These are phyloP conservation scores for Empidonax traillii DNA, from an alignment of 2,113 vertebrate genomes.

Conservation along the genomic window DNA sequence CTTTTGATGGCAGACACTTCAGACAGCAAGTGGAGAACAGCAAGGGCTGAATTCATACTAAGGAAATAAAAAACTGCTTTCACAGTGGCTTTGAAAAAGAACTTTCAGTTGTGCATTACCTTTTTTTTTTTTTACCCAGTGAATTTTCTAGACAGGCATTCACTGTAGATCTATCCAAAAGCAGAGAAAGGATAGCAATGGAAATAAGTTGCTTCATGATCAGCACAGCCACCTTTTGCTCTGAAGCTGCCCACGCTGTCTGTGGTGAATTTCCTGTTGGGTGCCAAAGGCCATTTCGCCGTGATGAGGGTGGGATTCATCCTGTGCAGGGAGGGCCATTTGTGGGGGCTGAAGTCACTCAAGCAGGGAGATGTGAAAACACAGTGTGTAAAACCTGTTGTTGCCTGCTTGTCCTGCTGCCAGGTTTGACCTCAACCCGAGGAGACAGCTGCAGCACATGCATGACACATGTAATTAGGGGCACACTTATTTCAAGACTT, in stretches of 20 bases:
- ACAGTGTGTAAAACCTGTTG: neutral
- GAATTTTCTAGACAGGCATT: neutral
- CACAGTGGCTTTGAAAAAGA: neutral
- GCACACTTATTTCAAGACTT: neutral
- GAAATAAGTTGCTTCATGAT: neutral
- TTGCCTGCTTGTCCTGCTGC: neutral
- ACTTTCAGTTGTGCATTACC: neutral
- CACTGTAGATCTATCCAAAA: neutral
- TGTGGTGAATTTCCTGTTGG: neutral
- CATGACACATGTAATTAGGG: neutral
- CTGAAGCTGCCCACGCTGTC: neutral
- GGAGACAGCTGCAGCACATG: neutral
- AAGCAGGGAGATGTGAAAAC: neutral
- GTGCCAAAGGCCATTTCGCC: neutral
- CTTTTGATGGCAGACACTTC: neutral
- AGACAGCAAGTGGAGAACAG: neutral
- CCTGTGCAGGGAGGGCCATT: neutral
- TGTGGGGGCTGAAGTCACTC: neutral
- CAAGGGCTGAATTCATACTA: neutral
- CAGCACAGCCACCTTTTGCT: neutral
- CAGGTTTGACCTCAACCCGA: neutral
- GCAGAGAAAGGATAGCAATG: neutral
- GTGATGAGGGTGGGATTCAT: neutral
- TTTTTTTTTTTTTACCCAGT: neutral
- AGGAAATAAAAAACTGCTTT: neutral